Evolutionary conservation across 92 coral and sea anemone species (phyloP).

Genomic region (Diadumene lineata): DNA sequence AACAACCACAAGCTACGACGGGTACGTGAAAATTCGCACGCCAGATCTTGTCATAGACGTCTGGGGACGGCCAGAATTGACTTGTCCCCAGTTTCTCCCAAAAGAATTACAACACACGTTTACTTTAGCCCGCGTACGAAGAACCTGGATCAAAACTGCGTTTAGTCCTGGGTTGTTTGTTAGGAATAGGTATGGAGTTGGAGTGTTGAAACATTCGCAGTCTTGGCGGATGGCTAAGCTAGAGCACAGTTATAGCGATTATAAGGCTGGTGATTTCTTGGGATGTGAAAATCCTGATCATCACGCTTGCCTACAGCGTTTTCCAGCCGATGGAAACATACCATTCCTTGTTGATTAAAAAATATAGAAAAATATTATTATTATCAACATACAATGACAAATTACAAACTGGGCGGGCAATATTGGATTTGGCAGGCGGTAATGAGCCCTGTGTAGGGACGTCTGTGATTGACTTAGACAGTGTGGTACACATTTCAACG

Average conservation of each 20-base stretch:
- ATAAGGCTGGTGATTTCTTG: constrained; percentile 28
- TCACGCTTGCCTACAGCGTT: constrained; percentile 36
- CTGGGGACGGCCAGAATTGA: constrained; percentile 19
- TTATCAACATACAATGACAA: too few species aligned
- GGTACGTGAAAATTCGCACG: neutral
- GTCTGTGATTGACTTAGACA: too few species aligned
- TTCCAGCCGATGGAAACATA: constrained; percentile 56
- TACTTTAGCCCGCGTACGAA: constrained; percentile 40
- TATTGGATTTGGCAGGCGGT: too few species aligned
- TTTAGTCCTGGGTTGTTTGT: constrained; percentile 47
- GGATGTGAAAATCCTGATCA: constrained; percentile 32
- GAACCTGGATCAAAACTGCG: constrained; percentile 32
- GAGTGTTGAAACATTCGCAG: constrained; percentile 51
- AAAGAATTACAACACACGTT: constrained; percentile 26
- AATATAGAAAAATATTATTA: too few species aligned
- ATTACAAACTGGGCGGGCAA: too few species aligned
- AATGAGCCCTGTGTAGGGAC: too few species aligned
- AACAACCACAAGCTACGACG: neutral
- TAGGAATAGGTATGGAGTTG: constrained; percentile 54
- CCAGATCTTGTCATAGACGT: constrained; percentile 13
- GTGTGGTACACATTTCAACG: too few species aligned
- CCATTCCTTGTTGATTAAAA: constrained; percentile 37
- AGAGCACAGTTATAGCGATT: constrained; percentile 27
- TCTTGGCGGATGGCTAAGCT: constrained; percentile 21
- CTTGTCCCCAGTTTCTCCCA: constrained; percentile 43